These are phyloP conservation scores for Meghimatium bilineatum DNA, from an alignment of 2,888 invertebrate genomes.

Conservation along the genomic window DNA sequence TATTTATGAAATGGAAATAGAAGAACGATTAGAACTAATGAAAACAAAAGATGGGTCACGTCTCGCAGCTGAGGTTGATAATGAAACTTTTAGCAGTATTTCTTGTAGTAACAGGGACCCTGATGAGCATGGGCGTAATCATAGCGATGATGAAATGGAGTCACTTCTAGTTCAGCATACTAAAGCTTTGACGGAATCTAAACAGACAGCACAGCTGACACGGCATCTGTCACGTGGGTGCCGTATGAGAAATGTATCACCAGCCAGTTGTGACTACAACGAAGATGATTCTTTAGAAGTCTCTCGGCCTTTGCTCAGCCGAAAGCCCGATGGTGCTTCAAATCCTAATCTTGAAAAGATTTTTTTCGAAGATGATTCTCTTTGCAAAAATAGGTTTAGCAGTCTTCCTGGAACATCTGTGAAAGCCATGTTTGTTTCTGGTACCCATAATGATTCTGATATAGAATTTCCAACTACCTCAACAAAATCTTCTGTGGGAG, in stretches of 20 bases:
- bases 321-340: conserved; percentile 90
- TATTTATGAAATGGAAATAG: conserved; percentile 74
- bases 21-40: conserved; percentile 70
- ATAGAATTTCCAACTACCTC: conserved; percentile 46
- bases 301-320: conserved; percentile 55
- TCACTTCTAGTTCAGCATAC: conserved; percentile 50
- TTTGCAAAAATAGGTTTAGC: conserved; percentile 24
- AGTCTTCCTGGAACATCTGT: conserved; percentile 17
- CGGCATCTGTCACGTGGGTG: conserved; percentile 47
- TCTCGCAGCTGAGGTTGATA: conserved; percentile 61
- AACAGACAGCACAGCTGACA: conserved; percentile 48
- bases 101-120: conserved; percentile 69
- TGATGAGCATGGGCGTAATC: conserved; percentile 60
- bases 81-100: conserved; percentile 71
- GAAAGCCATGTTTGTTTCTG: conserved; percentile 40
- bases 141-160: conserved; percentile 34
- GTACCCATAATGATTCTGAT: conserved; percentile 40
- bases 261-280: conserved; percentile 45
- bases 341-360: conserved; percentile 86
- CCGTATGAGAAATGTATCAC: conserved; percentile 3
- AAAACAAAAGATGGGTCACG: conserved; percentile 56
- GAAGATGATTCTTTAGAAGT: conserved; percentile 51
- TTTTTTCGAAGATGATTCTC: conserved; percentile 45
- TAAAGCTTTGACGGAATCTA: conserved; percentile 50
- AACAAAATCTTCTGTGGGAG: not conserved